Percentiles rank a stretch among this genome's conserved stretches.
Evolutionary conservation across 2,797 vertebrate species (phyloP).

Genomic region (Notolepis coatsorum): DNA sequence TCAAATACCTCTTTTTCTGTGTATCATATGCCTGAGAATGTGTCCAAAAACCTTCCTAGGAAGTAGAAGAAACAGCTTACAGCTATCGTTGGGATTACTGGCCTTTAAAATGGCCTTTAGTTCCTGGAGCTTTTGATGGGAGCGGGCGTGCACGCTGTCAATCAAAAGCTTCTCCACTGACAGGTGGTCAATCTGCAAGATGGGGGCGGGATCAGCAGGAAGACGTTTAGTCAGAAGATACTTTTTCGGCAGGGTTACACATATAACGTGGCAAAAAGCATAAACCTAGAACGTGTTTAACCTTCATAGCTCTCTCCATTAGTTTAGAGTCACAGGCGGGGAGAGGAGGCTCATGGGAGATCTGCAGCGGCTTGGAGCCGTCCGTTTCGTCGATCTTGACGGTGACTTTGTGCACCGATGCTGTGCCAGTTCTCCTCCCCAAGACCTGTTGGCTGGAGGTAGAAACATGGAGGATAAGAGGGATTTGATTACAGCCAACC

Average conservation of each 20-base stretch:
- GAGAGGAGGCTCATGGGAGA: constrained; percentile 96
- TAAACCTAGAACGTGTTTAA: constrained; percentile 40
- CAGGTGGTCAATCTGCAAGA: constrained; percentile 93
- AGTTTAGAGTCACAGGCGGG: constrained; percentile 95
- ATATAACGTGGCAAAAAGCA: background rate
- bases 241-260: background rate
- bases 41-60: too few relatives aligned
- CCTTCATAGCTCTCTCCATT: constrained; percentile 98
- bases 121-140: constrained; percentile 98
- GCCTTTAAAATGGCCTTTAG: constrained; percentile 94
- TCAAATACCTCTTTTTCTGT: background rate
- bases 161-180: constrained; percentile 98
- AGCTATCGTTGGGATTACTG: constrained; percentile 93
- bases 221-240: background rate
- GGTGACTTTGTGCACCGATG: constrained; percentile 95
- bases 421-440: constrained; percentile 95
- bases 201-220: background rate
- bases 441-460: constrained; percentile 92
- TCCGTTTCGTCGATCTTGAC: constrained; percentile 97
- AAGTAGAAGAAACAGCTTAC: too few relatives aligned
- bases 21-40: background rate
- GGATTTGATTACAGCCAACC: background rate
- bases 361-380: constrained; percentile 97
- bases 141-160: constrained; percentile 96
- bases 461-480: background rate